Base-by-base conservation (phyloP, 2,113 vertebrate species). In the Labeo rohita region DNA sequence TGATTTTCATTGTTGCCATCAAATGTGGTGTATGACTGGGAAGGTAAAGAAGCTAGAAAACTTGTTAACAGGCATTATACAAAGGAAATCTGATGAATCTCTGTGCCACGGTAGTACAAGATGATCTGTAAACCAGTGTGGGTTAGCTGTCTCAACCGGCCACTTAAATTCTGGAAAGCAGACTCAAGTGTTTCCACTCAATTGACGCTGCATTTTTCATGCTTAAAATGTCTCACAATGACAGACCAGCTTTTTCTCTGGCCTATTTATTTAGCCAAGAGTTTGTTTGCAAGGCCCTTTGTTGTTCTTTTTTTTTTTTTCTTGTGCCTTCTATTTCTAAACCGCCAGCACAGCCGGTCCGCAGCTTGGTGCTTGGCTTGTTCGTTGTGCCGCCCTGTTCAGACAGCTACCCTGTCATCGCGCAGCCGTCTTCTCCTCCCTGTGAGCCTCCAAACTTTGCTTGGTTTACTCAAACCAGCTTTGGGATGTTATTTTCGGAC, bases 351-450 rank as follows among this genome's bases (percentile, higher is more conserved):
- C 84, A 84, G 75, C 66, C 39, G 74, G 80, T 88, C 63, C 8
- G 3, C 79, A 65, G 66, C 68, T 18, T 72, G 73, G 23, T 70
- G 39, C 45, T 56, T 86, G 84, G 79, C 36, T 80, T 85, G 59
- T 52, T 85, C 50, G 47, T 50, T 49, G 77, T 80, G 76, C 75
- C 75, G 68, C 84, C 75, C 84, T n/a, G 39, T 47, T 68, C 28
- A 78, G 87, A 84, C 83, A 79, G 63, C 4, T 83, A 87, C 86
- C 86, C 83, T 87, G 63, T 85, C 88, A 85, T 87, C 88, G 84
- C 50, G 68, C 16, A 73, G 23, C 68, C 54, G 66, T 78, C 52
- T 39, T 76, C 74, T 79, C 59, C 80, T 54, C 75, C 75, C 74
- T 68, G 59, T 43, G 50, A 78, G 39, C 75, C 65, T 43, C n/a